Conservation (phyloP, 2,113 vertebrate genomes). For the Lasiurus borealis region DNA sequence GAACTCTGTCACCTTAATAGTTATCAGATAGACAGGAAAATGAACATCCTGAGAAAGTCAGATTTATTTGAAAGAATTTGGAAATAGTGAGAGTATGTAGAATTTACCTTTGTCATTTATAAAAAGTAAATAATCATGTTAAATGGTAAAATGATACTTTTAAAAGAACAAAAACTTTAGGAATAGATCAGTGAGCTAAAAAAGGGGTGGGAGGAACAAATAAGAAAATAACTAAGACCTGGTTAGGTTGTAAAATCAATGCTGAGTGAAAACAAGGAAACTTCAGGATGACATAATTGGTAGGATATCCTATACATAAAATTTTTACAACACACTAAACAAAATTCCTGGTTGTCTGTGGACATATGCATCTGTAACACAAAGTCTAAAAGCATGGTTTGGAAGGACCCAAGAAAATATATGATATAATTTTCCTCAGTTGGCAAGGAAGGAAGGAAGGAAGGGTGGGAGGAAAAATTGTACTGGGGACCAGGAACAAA, state of each 20-base stretch:
- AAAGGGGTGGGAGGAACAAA: background rate
- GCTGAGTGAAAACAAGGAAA: background rate
- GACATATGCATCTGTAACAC: background rate
- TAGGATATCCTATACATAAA: background rate
- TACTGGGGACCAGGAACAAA: background rate
- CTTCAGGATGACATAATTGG: background rate
- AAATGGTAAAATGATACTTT: background rate
- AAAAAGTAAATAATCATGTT: conserved; percentile 11
- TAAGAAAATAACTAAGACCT: conserved; percentile 8
- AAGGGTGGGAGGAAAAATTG: background rate
- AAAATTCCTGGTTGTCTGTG: background rate
- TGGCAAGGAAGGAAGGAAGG: background rate
- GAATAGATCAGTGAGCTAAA: background rate
- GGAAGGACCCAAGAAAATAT: background rate
- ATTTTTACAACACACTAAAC: background rate
- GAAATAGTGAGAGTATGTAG: background rate
- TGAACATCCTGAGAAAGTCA: background rate
- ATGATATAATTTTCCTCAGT: background rate
- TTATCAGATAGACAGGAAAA: background rate
- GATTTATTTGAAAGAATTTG: conserved; percentile 36
- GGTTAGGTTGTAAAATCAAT: conserved; percentile 25
- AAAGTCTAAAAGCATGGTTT: background rate
- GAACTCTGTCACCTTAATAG: background rate
- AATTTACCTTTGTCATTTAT: conserved; percentile 39
- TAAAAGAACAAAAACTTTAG: conserved; percentile 25